Evolutionary conservation across 2,797 vertebrate genomes (phyloP), one percentile per base, ranked within the genome.

Genomic region (Euthynnus affinis): DNA sequence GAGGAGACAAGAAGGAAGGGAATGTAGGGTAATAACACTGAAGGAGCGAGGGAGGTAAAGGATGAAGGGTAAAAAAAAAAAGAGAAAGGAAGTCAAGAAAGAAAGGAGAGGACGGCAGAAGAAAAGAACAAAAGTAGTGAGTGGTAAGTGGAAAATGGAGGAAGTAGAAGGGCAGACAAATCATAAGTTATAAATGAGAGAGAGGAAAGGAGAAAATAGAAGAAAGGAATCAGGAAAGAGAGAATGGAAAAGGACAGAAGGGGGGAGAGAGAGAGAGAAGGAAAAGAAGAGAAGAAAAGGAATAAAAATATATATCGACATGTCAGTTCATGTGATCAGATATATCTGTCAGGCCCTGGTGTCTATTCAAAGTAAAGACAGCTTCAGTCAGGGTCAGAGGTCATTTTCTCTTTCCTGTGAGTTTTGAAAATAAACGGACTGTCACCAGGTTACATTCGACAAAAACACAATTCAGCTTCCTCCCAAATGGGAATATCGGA

Each of bases 351-450:
- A 62, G 17, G 25, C 18, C 14, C 44, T 25, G 51, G 66, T 22
- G 72, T 75, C 85, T 86, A 78, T 83, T 74, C 70, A 90, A 80
- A 90, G 70, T 59, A 80, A 78, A 64, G 49, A 29, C 20, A 12
- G 67, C 51, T 32, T 67, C 5, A 17, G 22, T 55, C 20, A 0
- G 71, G 66, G 78, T 86, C 76, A 72, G 32, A 32, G 83, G 34
- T 79, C 61, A 51, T 9, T 3, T 22, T 58, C 32, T 78, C 23
- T 72, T 87, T 91, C 82, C 82, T 85, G 83, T 55, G 51, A 80
- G 57, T 20, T 1, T 59, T 75, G 51, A 60, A 87, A 78, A 81
- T 74, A 83, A 74, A 74, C 22, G n/a, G 5, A 17, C 74, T 71
- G 80, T 80, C 66, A 67, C 53, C 74, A 60, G 59, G 64, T 63